A percentile compares a stretch with the other conserved stretches of the same genome.
Conservation (phyloP, 2,113 vertebrate species). For the Leptobrachium ailaonicum region DNA sequence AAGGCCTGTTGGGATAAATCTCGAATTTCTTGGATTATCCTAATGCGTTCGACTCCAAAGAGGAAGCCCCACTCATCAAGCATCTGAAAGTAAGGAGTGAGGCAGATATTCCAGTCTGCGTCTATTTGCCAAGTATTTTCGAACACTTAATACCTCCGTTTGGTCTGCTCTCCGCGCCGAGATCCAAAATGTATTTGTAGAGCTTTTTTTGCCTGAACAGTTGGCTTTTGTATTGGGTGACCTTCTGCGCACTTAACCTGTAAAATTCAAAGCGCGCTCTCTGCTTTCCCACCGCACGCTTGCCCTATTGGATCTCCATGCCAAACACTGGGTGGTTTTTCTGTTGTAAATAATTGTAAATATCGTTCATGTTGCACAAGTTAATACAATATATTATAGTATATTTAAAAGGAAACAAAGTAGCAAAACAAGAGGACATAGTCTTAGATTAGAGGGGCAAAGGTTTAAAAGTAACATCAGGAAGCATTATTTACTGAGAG, state of each 20-base stretch:
- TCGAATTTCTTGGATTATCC: constrained; percentile 37
- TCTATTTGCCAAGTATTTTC: constrained; percentile 29
- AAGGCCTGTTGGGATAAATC: constrained; percentile 36
- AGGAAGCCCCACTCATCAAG: constrained; percentile 33
- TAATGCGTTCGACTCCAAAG: constrained; percentile 17
- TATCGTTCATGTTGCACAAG: neutral
- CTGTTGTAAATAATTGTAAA: neutral
- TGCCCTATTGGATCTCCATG: neutral
- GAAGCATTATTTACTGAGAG: too few species aligned
- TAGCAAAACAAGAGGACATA: too few species aligned
- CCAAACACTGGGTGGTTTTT: constrained; percentile 23
- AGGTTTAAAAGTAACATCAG: too few species aligned
- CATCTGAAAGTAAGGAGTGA: constrained; percentile 8
- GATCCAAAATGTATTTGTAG: constrained; percentile 6
- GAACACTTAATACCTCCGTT: constrained; percentile 42
- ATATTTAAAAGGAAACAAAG: too few species aligned
- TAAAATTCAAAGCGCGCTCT: neutral
- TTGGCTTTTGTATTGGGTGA: constrained; percentile 36
- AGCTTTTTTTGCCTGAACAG: constrained; percentile 19
- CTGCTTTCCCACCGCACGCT: constrained; percentile 10
- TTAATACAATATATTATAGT: neutral
- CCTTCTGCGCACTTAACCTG: constrained; percentile 34
- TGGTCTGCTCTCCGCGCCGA: constrained; percentile 18
- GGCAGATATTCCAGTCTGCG: constrained; percentile 25
- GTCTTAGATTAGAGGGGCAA: too few species aligned